Evolutionary conservation across 2,797 vertebrate species (phyloP).

Genomic region (Falco concolor): DNA sequence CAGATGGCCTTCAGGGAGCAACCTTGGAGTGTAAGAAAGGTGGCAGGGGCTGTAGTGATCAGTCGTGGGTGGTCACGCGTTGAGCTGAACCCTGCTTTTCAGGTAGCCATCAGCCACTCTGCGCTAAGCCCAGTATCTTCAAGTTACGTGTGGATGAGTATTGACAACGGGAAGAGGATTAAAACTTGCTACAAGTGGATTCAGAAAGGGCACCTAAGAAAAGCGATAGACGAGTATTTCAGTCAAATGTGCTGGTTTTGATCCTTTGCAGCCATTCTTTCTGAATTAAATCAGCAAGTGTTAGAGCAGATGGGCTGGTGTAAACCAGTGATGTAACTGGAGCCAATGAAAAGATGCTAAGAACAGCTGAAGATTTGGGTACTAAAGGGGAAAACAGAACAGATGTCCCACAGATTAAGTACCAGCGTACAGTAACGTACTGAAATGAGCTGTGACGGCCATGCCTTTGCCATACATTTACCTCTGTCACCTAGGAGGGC

Average conservation of each 20-base stretch:
- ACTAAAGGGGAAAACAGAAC: not conserved
- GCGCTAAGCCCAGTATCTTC: not conserved
- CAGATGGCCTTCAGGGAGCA: not conserved
- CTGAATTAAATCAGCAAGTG: not conserved
- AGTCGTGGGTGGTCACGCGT: not conserved
- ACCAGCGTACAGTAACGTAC: not conserved
- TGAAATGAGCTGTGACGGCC: not conserved
- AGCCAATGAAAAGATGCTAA: not conserved
- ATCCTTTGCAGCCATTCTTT: not conserved
- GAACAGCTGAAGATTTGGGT: not conserved
- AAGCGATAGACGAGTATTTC: not conserved
- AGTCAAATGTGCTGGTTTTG: not conserved
- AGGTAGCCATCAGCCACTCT: not conserved
- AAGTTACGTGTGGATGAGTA: not conserved
- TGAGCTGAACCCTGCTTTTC: not conserved
- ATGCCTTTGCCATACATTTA: not conserved
- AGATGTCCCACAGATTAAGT: not conserved
- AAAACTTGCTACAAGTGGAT: not conserved
- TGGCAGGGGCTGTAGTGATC: not conserved
- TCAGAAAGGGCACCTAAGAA: not conserved
- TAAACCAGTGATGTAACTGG: not conserved
- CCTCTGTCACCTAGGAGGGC: not conserved
- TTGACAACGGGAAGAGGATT: not conserved
- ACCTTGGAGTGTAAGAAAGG: not conserved
- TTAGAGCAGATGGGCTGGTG: not conserved